These are phyloP conservation scores for Cantharis flavilabris DNA, from an alignment of 2,888 invertebrate genomes.

Conservation along the genomic window DNA sequence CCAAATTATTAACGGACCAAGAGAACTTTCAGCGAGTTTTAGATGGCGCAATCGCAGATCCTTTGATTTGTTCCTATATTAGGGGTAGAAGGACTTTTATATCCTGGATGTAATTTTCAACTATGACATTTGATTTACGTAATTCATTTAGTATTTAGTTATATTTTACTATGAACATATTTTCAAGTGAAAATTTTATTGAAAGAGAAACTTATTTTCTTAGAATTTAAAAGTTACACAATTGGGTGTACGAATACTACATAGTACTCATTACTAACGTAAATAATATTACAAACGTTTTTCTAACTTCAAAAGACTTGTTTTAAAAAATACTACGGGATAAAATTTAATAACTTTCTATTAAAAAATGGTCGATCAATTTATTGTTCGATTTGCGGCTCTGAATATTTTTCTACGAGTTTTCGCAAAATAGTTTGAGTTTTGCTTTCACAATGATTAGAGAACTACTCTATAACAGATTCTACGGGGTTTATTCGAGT, in stretches of 20 bases:
- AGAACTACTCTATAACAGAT: background rate
- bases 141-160: conserved; percentile 35
- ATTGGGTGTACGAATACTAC: background rate
- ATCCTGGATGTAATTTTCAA: conserved; percentile 38
- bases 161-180: conserved; percentile 7
- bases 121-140: conserved; percentile 38
- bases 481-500: background rate
- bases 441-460: background rate
- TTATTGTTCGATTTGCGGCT: background rate
- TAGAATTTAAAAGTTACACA: background rate
- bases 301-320: background rate
- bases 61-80: conserved; percentile 48
- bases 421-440: background rate
- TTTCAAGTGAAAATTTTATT: conserved; percentile 3
- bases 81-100: conserved; percentile 43
- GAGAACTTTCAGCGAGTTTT: conserved; percentile 13
- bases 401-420: background rate
- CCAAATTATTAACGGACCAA: conserved; percentile 40
- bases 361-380: background rate
- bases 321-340: background rate
- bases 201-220: background rate
- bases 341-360: background rate
- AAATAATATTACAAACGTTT: background rate
- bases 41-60: conserved; percentile 44
- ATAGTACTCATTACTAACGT: background rate